Evolutionary conservation across 2,113 vertebrate species (phyloP).

Genomic region (Zeus faber): DNA sequence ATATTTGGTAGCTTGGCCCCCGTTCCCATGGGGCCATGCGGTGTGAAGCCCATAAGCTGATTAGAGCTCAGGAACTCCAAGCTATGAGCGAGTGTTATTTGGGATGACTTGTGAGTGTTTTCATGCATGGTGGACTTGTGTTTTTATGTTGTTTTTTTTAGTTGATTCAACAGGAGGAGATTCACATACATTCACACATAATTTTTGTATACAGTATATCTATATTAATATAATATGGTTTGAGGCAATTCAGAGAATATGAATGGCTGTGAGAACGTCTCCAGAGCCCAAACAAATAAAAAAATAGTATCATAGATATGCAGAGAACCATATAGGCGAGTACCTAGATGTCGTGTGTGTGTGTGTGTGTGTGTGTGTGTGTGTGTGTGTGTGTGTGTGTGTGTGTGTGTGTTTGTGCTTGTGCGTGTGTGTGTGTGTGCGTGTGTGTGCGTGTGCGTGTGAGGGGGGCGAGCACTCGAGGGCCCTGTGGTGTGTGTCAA

Average conservation of each 20-base stretch:
- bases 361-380: constrained; percentile 4
- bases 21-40: constrained; percentile 38
- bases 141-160: not conserved
- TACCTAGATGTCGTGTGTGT: not conserved
- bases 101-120: not conserved
- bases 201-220: no score
- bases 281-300: no score
- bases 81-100: constrained; percentile 35
- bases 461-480: constrained; percentile 47
- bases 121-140: not conserved
- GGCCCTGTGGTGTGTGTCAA: constrained; percentile 56
- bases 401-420: constrained; percentile 1
- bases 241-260: no score
- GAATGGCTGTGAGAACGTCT: no score
- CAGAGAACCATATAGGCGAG: no score
- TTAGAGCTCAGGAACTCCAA: constrained; percentile 61
- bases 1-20: constrained; percentile 42
- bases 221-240: no score
- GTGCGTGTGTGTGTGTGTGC: not conserved
- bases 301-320: no score
- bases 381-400: constrained; percentile 17
- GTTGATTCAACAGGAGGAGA: no score
- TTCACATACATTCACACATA: no score
- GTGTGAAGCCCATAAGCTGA: constrained; percentile 67
- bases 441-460: constrained; percentile 17